These are phyloP conservation scores for Neoitamus cyanurus DNA, from an alignment of 2,888 invertebrate species.

Conservation along the genomic window DNA sequence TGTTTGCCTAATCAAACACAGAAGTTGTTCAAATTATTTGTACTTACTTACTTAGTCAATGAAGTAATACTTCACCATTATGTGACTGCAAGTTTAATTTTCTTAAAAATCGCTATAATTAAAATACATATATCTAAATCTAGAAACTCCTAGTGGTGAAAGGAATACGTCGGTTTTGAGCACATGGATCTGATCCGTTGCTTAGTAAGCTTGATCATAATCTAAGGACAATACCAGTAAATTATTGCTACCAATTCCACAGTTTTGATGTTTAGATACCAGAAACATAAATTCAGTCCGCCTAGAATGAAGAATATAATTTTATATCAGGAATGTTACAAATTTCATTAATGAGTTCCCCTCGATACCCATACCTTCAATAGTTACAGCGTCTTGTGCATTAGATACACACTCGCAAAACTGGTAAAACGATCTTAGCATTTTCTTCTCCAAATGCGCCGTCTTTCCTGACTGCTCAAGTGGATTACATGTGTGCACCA, in stretches of 20 bases:
- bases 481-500: not conserved
- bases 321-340: not conserved
- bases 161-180: too few relatives aligned
- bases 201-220: too few relatives aligned
- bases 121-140: too few relatives aligned
- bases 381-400: not conserved
- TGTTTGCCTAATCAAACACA: too few relatives aligned
- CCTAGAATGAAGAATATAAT: not conserved
- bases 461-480: not conserved
- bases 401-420: not conserved
- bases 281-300: not conserved
- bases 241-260: not conserved
- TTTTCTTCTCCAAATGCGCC: not conserved
- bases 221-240: not conserved
- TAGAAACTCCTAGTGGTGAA: too few relatives aligned
- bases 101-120: too few relatives aligned
- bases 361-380: not conserved
- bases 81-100: too few relatives aligned
- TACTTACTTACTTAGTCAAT: too few relatives aligned
- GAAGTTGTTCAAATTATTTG: too few relatives aligned
- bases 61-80: too few relatives aligned
- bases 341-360: not conserved
- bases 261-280: not conserved
- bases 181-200: too few relatives aligned
- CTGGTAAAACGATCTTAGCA: not conserved